Percentiles rank a stretch among this genome's conserved stretches.
These are phyloP conservation scores for Sardinella longiceps DNA, from an alignment of 2,797 vertebrate species.

Conservation along the genomic window DNA sequence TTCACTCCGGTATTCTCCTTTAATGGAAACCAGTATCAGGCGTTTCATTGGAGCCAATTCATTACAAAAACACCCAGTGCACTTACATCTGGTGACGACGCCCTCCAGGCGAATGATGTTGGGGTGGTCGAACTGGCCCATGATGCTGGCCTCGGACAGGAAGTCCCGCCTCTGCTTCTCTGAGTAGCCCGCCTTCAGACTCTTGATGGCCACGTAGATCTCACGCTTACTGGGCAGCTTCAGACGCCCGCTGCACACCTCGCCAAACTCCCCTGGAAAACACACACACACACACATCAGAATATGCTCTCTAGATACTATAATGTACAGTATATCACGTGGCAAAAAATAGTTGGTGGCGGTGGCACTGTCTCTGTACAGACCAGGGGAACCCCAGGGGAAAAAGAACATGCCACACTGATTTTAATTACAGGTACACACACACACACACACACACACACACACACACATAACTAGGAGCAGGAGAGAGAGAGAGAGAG, in stretches of 20 bases:
- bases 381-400: too few species aligned
- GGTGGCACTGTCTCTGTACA: too few species aligned
- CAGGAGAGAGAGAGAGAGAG: neutral
- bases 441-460: neutral
- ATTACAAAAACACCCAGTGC: neutral
- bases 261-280: conserved; percentile 51
- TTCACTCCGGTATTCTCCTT: too few species aligned
- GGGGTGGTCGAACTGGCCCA: conserved; percentile 82
- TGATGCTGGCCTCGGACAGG: conserved; percentile 80
- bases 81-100: conserved; percentile 81
- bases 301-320: too few species aligned
- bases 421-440: neutral
- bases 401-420: too few species aligned
- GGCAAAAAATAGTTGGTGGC: too few species aligned
- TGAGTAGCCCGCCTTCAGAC: conserved; percentile 78
- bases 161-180: conserved; percentile 81
- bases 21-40: neutral
- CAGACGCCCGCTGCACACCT: conserved; percentile 56
- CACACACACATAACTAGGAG: neutral
- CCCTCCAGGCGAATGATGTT: conserved; percentile 83
- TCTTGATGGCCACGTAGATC: conserved; percentile 82
- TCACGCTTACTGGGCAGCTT: conserved; percentile 71
- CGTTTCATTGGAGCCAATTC: neutral
- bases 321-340: too few species aligned
- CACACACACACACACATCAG: neutral